Evolutionary conservation across 2,797 vertebrate genomes (phyloP).

Genomic region (Periparus ater): DNA sequence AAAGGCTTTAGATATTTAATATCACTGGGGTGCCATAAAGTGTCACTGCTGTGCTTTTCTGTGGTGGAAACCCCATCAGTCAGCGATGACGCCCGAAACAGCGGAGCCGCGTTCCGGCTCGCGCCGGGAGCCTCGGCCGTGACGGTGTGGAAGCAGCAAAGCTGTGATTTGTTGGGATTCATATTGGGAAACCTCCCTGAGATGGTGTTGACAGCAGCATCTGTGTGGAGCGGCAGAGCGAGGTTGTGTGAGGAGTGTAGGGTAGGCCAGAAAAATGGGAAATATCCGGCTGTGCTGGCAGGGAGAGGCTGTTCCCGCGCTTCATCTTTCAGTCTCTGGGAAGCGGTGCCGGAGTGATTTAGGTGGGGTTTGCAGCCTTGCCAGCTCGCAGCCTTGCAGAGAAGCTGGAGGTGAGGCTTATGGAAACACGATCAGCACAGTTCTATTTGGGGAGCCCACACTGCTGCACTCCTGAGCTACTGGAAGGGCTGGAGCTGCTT

Average conservation of each 20-base stretch:
- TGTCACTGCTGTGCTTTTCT: conserved; percentile 13
- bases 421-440: background rate
- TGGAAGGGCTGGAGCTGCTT: background rate
- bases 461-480: background rate
- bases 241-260: background rate
- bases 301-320: background rate
- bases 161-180: background rate
- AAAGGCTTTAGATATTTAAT: conserved; percentile 41
- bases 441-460: background rate
- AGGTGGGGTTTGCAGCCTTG: background rate
- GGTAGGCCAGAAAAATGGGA: background rate
- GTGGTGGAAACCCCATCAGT: background rate
- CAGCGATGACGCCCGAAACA: conserved; percentile 38
- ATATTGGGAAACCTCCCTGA: background rate
- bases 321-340: background rate
- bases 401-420: background rate
- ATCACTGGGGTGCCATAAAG: background rate
- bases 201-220: background rate
- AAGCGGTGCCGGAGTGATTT: rapidly evolving
- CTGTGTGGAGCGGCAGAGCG: background rate
- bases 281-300: background rate
- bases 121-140: background rate
- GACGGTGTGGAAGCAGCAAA: background rate
- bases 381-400: background rate
- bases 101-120: background rate